Base-by-base conservation (phyloP, 2,888 invertebrate species). In the Clitarchus hookeri region DNA sequence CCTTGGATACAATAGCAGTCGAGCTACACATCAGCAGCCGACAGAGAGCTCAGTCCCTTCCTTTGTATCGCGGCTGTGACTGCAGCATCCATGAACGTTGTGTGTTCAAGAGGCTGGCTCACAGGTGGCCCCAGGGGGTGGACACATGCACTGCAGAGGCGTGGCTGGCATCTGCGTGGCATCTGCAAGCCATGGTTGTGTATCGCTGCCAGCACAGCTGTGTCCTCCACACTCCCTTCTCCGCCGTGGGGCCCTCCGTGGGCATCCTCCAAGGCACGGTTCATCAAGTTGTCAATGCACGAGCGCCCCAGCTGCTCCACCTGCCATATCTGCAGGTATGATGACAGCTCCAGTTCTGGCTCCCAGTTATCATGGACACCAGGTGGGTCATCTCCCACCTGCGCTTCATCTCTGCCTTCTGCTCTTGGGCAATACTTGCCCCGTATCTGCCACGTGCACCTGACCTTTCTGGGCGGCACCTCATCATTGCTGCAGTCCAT, bases 191-290 rank as follows among this genome's bases (percentile, higher is more conserved):
- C 95, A 90, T 95, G 95, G 85, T 95, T 94, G 86, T 94, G 94
- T 89, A 96, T 96, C 6, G 96, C 96, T 95, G 95, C 95, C 53
- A 94, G 91, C 86, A 96, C 95, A 0, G 95, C 95, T 90, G 95
- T 94, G 89, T 95, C 94, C 91, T 95, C 95, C 89, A 95, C 93
- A 87, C 93, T 93, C 54, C 94, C 93, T 88, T 93, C 93, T 44
- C 85, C 84, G 77, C 84, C 54, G 16, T 84, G 84, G 19, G 65
- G 26, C 13, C 44, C 78, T 48, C 79, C 54, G 26, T 84, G 80
- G 23, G 65, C 44, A 36, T 93, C 93, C 89, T 95, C 95, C 87
- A 95, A 90, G n/a, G 95, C 93, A 87, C 92, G 92, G 89, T 96
- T 96, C 88, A 96, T 94, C 26, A 94, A 94, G 89, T 96, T 96